Conservation (phyloP, 2,797 vertebrate genomes). For the Todus mexicanus region DNA sequence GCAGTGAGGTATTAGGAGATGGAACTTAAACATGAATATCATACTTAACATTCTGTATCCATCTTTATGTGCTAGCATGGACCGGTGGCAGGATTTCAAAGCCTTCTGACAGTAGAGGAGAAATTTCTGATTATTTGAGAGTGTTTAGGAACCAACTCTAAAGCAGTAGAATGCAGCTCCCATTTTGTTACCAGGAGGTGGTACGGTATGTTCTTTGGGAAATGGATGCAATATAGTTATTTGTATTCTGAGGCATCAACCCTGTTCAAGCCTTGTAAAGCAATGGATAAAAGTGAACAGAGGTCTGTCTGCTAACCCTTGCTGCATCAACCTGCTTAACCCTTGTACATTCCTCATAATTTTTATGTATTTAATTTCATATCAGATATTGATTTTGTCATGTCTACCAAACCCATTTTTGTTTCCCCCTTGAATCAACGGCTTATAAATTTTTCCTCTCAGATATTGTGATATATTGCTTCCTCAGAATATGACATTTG, state of each 20-base stretch:
- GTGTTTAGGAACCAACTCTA: background rate
- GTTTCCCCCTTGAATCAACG: background rate
- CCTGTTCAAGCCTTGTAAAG: background rate
- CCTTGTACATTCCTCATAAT: background rate
- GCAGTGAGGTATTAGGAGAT: background rate
- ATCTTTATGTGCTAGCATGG: background rate
- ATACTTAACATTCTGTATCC: background rate
- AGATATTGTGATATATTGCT: background rate
- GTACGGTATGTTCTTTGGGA: background rate
- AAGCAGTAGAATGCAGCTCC: background rate
- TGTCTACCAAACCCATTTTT: background rate
- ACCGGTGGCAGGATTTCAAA: background rate
- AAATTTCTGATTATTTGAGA: background rate
- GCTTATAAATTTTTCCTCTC: background rate
- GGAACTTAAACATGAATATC: background rate
- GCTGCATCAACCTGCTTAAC: no score
- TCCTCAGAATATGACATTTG: background rate
- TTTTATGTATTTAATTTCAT: background rate
- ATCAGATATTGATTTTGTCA: background rate
- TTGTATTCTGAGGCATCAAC: background rate
- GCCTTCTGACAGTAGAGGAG: background rate
- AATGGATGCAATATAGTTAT: background rate
- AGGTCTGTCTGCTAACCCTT: background rate
- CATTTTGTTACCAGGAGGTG: background rate
- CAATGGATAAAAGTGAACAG: background rate